Base-by-base conservation (phyloP, 2,113 vertebrate genomes). In the Columba livia region DNA sequence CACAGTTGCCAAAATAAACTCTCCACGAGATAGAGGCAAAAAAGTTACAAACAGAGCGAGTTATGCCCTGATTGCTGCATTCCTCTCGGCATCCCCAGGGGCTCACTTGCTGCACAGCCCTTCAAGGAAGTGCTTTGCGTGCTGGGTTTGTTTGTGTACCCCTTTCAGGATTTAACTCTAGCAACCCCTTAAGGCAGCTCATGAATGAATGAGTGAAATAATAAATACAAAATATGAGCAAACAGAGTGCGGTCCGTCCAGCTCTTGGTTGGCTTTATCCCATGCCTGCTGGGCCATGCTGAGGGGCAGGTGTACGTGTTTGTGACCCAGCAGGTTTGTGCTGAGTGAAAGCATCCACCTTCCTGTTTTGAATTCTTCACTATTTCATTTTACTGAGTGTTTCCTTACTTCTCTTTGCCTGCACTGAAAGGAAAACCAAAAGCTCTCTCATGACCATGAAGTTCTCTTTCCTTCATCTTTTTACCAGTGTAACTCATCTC, bases 1-100 rank as follows among this genome's bases (percentile, higher is more conserved):
- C 44, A 44, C 42, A 21, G 72, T 88, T 97, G 96, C 93, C 94
- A 96, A 96, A 97, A 94, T 86, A 97, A 97, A 97, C 92, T 91
- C 51, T 92, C 28, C 16, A 11, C 3, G 1, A 92, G 94, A 97
- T 64, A 97, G 67, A 96, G 72, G 81, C 23, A 93, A 84, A 93
- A 73, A 88, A 73, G 56, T 74, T 40, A 83, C 54, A 64, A 94
- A 44, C 47, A 60, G 91, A 80, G 64, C 67, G 85, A 96, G 75
- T 78, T 93, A 86, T 90, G 90, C 67, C 87, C 75, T 57, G 75
- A 86, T 86, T 85, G 85, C 75, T 71, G 60, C 92, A 90, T 96
- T 95, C 92, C 75, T 86, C 69, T 25, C 1, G 0, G 56, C 64
- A 10, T 89, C 90, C 93, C 94, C 93, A 56, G 25, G 48, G 88